A percentile compares a stretch with the other conserved stretches of the same genome.
phyloP scores from a whole-genome alignment of 2,888 invertebrate genomes.

The Rhorus exstirpatorius region DNA sequence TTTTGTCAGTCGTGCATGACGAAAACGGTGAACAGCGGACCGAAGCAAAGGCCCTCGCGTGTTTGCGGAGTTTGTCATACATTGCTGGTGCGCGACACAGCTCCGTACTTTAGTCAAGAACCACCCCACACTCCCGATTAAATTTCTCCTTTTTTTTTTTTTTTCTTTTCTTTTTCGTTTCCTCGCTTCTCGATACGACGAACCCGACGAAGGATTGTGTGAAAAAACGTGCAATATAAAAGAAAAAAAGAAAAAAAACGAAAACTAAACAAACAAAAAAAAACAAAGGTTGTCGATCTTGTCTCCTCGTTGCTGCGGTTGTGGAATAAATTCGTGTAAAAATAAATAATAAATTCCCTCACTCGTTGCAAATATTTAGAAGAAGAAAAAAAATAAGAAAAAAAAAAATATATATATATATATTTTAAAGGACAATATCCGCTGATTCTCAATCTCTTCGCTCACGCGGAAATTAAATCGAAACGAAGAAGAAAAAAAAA shows the following conservation, averaged over 20 bases:
- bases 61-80: slow-evolving; percentile 99
- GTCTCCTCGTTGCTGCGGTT: slow-evolving; percentile 57
- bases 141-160: slow-evolving; percentile 53
- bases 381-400: slow-evolving; percentile 29
- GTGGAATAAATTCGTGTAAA: slow-evolving; percentile 52
- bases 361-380: slow-evolving; percentile 54
- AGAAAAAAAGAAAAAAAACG: slow-evolving; percentile 14
- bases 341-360: slow-evolving; percentile 28
- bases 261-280: slow-evolving; percentile 41
- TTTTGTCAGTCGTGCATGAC: slow-evolving; percentile 96
- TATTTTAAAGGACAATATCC: slow-evolving; percentile 50
- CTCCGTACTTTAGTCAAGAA: slow-evolving; percentile 96
- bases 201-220: slow-evolving; percentile 20
- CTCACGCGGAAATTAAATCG: no score
- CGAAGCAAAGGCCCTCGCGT: slow-evolving; percentile 93
- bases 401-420: no score
- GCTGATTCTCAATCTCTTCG: slow-evolving; percentile 56
- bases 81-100: slow-evolving; percentile 95
- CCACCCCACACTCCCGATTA: slow-evolving; percentile 88
- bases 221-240: slow-evolving; percentile 66
- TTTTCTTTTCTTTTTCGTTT: slow-evolving; percentile 29
- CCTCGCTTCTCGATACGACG: slow-evolving; percentile 18
- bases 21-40: slow-evolving; percentile 94
- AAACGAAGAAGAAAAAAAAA: no score
- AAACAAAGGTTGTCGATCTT: slow-evolving; percentile 52